These are phyloP conservation scores for Sinonovacula constricta DNA, from an alignment of 1,140 invertebrate genomes.

Conservation along the genomic window DNA sequence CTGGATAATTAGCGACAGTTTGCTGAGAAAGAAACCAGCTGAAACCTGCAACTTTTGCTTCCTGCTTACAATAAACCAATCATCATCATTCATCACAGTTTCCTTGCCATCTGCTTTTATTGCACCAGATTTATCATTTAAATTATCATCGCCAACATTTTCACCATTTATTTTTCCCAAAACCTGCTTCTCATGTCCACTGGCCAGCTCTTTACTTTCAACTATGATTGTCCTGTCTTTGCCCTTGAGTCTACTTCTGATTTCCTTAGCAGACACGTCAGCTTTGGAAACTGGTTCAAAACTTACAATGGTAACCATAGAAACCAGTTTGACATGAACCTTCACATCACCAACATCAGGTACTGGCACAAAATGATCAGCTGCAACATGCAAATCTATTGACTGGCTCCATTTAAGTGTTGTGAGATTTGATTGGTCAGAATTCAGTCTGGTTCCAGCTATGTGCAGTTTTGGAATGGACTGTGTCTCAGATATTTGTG, in stretches of 20 bases:
- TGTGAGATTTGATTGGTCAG: conserved; percentile 22
- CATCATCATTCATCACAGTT: not conserved
- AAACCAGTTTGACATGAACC: conserved; percentile 82
- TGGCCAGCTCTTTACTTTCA: not conserved
- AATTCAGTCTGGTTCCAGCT: conserved; percentile 10
- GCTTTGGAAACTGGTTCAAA: conserved; percentile 84
- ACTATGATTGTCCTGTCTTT: conserved; percentile 47
- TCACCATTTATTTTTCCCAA: not conserved
- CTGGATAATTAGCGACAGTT: conserved; percentile 63
- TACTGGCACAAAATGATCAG: conserved; percentile 82
- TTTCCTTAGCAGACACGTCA: conserved; percentile 86
- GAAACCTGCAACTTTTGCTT: conserved; percentile 14
- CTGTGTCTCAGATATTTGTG: conserved; percentile 49
- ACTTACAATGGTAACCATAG: conserved; percentile 81
- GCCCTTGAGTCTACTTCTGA: conserved; percentile 81
- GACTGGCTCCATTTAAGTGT: conserved; percentile 77
- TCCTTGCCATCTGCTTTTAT: too few species aligned
- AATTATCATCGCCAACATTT: too few species aligned
- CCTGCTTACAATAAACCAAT: not conserved
- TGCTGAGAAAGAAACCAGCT: conserved; percentile 52
- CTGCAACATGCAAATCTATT: conserved; percentile 74
- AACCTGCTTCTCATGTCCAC: not conserved
- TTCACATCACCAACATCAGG: conserved; percentile 86
- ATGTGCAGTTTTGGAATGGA: conserved; percentile 67
- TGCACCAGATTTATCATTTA: too few species aligned